These are phyloP conservation scores for Sebastes dallii DNA, from an alignment of 2,797 vertebrate species.

Conservation along the genomic window DNA sequence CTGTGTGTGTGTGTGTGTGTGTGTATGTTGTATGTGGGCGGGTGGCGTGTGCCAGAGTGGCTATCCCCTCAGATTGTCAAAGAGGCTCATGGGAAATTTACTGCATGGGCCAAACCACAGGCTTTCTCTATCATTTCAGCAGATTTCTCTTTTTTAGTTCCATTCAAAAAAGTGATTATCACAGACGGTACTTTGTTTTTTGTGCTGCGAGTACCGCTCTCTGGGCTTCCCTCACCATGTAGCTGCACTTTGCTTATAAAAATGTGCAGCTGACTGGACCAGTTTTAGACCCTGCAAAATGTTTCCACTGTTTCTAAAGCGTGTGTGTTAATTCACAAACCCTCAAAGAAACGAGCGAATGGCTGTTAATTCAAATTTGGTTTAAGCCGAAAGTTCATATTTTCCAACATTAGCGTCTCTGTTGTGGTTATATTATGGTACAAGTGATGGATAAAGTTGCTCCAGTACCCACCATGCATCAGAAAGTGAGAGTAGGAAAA, in stretches of 20 bases:
- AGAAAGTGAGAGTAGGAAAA: neutral
- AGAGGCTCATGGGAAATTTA: slow-evolving; percentile 82
- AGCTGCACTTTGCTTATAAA: slow-evolving; percentile 51
- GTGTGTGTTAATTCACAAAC: slow-evolving; percentile 12
- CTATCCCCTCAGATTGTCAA: slow-evolving; percentile 80
- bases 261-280: neutral
- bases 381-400: slow-evolving; percentile 49
- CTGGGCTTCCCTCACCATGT: slow-evolving; percentile 44
- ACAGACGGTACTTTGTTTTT: slow-evolving; percentile 53
- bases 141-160: slow-evolving; percentile 75
- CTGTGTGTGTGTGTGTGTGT: slow-evolving; percentile 61
- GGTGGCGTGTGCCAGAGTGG: slow-evolving; percentile 80
- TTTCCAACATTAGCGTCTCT: slow-evolving; percentile 56
- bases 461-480: slow-evolving; percentile 14
- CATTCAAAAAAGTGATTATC: slow-evolving; percentile 75
- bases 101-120: slow-evolving; percentile 77
- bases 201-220: slow-evolving; percentile 22
- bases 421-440: slow-evolving; percentile 44
- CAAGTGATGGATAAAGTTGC: slow-evolving; percentile 37
- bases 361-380: slow-evolving; percentile 56
- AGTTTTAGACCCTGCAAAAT: slow-evolving; percentile 28
- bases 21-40: slow-evolving; percentile 68
- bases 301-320: slow-evolving; percentile 45
- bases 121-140: slow-evolving; percentile 83
- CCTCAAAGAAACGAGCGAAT: slow-evolving; percentile 40